Base-by-base conservation (phyloP, 2,888 invertebrate species). In the Apotomis turbidana region DNA sequence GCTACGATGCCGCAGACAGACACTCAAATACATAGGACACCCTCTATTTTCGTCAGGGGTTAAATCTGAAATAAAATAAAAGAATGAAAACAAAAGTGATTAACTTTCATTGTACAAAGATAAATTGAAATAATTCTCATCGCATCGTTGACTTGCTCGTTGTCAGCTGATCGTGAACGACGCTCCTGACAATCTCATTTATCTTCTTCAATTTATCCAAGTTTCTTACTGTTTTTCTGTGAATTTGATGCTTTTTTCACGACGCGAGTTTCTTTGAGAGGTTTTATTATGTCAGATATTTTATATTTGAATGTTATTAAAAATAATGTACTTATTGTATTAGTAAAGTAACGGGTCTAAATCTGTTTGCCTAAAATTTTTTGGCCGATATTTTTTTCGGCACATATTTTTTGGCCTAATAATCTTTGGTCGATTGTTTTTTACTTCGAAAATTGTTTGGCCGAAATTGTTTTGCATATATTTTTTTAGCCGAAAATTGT, bases 141-240 rank as follows among this genome's bases (percentile, higher is more conserved):
- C 46, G 38, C 51, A 62, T 62, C 13, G 10, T 10, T 51, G 62
- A 27, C 51, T 62, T 5, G 8, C 13, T 44, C 57, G 12, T 13
- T 46, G 66, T 49, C 57, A 13, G 66, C 57, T 49, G 10, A 67
- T 46, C 13, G 57, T n/a, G 57, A 55, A 46, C 27, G 27, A 27
- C 27, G 57, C 46, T 49, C n/a, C 66, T n/a, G 57, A 57, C 66
- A 66, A 27, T 12, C 27, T 57, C 46, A 66, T 66, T 66, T 49
- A 46, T 66, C 66, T 57, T 49, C 57, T 66, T 58, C 49, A 46
- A 67, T 58, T 67, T 66, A 57, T 55, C 12, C 46, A 12, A 44
- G 27, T n/a, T 27, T 57, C 27, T 57, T 57, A 49, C 10, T 27
- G 27, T 27, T 57, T 54, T 52, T 51, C 38, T 52, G 63, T 38